Percentiles rank a stretch among this genome's conserved stretches.
Conservation (phyloP, 1,140 invertebrate species). For the Aphis craccivora region DNA sequence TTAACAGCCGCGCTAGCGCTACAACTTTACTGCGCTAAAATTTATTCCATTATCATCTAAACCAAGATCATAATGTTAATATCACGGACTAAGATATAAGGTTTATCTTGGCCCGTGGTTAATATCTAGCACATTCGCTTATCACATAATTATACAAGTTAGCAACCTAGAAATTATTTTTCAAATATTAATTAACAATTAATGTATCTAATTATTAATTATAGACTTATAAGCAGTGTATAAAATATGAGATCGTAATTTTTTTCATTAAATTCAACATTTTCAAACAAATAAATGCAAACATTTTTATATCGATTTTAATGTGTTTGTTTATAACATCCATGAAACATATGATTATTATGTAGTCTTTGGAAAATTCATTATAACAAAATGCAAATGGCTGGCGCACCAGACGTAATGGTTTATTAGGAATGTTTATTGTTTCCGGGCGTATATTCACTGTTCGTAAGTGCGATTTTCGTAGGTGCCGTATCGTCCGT, state of each 20-base stretch:
- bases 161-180: neutral
- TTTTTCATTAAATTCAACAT: neutral
- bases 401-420: constrained; percentile 55
- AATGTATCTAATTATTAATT: neutral
- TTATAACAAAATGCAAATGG: constrained; percentile 58
- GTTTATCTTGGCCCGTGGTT: too few relatives aligned
- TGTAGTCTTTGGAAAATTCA: constrained; percentile 52
- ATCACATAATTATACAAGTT: neutral
- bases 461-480: neutral
- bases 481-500: neutral
- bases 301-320: neutral
- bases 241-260: neutral
- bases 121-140: neutral
- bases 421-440: constrained; percentile 58
- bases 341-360: constrained; percentile 50
- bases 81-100: too few relatives aligned
- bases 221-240: neutral
- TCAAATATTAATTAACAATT: neutral
- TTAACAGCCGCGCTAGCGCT: too few relatives aligned
- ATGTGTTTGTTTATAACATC: constrained; percentile 7
- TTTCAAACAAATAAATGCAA: neutral
- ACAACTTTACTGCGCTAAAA: too few relatives aligned
- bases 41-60: too few relatives aligned
- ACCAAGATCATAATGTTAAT: too few relatives aligned
- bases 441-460: constrained; percentile 49